These are phyloP conservation scores for Sarotherodon lohbergeri DNA, from an alignment of 2,113 vertebrate species.

Conservation along the genomic window DNA sequence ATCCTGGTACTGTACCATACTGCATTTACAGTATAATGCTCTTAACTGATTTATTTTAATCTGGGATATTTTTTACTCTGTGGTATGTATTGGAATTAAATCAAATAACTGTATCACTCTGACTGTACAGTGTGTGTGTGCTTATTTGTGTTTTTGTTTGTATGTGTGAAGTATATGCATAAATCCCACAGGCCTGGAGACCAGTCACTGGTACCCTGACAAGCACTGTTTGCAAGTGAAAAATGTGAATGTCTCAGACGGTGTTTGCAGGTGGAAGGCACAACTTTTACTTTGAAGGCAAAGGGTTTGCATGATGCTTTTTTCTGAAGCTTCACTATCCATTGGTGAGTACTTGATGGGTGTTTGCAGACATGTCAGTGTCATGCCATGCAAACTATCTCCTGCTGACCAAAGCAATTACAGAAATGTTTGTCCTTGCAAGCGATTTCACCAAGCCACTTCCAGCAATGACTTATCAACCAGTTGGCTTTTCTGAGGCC, in stretches of 20 bases:
- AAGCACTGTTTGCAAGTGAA: background rate
- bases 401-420: background rate
- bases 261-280: background rate
- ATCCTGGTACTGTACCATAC: background rate
- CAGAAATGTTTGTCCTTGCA: background rate
- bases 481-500: background rate
- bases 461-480: accelerated
- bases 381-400: background rate
- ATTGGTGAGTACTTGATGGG: background rate
- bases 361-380: background rate
- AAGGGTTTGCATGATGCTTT: background rate
- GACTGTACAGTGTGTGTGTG: background rate
- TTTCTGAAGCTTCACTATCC: background rate
- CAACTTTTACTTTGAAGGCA: background rate
- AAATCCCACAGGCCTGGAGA: background rate
- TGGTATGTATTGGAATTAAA: background rate
- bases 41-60: background rate
- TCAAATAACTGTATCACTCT: background rate
- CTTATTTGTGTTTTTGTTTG: background rate
- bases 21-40: background rate
- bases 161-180: background rate
- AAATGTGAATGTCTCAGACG: background rate
- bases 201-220: background rate
- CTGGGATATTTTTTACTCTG: background rate
- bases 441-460: background rate